Conservation (phyloP, 2,888 invertebrate genomes). For the Antheraea yamamai region DNA sequence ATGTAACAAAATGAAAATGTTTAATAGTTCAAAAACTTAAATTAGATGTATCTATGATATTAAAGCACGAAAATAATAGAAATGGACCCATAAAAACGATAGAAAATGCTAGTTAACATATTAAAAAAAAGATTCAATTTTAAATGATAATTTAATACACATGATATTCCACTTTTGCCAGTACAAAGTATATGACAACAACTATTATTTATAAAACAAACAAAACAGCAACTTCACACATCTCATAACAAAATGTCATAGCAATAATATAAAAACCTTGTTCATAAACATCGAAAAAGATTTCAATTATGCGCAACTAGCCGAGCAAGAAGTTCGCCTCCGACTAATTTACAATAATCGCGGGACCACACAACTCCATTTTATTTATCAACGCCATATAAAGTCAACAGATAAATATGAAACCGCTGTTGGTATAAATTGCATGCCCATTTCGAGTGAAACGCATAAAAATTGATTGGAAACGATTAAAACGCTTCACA, state of each 20-base stretch:
- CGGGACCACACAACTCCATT: neutral
- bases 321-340: neutral
- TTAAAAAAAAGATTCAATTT: no score
- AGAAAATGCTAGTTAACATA: neutral
- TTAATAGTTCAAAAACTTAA: no score
- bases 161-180: neutral
- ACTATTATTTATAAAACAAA: neutral
- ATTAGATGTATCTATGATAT: neutral
- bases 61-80: neutral
- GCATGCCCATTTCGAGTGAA: conserved; percentile 4
- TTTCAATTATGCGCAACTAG: conserved; percentile 1
- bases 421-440: conserved; percentile 10
- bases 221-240: neutral
- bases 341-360: conserved; percentile 5
- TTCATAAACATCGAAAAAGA: neutral
- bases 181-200: neutral
- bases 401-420: conserved; percentile 11
- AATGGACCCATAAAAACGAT: neutral
- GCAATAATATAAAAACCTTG: neutral
- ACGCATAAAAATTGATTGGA: conserved; percentile 11
- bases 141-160: neutral
- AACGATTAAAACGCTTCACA: conserved; percentile 15
- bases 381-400: conserved; percentile 5
- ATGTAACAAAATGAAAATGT: no score
- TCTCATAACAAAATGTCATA: neutral